Percentiles rank a stretch among this genome's conserved stretches.
Conservation (phyloP, 1,140 invertebrate genomes). For the Drosophila ambigua region DNA sequence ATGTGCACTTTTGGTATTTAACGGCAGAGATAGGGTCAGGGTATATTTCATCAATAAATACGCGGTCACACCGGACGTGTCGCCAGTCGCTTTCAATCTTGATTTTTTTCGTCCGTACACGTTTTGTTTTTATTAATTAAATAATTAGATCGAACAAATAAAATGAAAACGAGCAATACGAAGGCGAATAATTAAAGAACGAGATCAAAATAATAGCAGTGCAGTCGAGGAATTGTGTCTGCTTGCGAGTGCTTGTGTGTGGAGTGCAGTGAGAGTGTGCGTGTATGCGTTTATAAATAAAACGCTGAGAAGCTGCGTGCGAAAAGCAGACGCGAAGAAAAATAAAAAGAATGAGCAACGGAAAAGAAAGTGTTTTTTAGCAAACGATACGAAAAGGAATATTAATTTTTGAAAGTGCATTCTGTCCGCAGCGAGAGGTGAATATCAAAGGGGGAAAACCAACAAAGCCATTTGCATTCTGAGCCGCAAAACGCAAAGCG, state of each 20-base stretch:
- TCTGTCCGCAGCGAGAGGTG: conserved; percentile 66
- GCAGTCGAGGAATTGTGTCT: conserved; percentile 37
- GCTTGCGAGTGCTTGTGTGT: conserved; percentile 37
- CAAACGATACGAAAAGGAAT: conserved; percentile 50
- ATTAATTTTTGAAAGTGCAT: conserved; percentile 69
- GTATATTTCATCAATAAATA: not conserved
- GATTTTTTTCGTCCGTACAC: conserved; percentile 52
- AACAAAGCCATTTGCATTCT: conserved; percentile 75
- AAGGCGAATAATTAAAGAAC: conserved; percentile 44
- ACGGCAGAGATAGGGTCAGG: too few species aligned
- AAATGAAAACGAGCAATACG: conserved; percentile 40
- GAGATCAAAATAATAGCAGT: conserved; percentile 37
- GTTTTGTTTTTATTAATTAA: conserved; percentile 67
- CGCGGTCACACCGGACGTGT: conserved; percentile 21
- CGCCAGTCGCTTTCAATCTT: conserved; percentile 40
- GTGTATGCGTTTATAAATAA: conserved; percentile 74
- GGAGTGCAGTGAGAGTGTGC: conserved; percentile 21
- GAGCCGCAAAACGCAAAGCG: conserved; percentile 57
- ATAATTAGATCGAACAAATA: conserved; percentile 36
- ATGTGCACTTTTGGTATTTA: too few species aligned
- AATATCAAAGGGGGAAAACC: conserved; percentile 64
- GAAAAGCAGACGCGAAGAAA: conserved; percentile 75
- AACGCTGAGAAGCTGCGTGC: conserved; percentile 76
- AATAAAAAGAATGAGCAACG: conserved; percentile 75
- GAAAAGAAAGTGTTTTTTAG: conserved; percentile 73